Evolutionary conservation across 2,888 invertebrate species (phyloP).

Genomic region (Ophion costatus): DNA sequence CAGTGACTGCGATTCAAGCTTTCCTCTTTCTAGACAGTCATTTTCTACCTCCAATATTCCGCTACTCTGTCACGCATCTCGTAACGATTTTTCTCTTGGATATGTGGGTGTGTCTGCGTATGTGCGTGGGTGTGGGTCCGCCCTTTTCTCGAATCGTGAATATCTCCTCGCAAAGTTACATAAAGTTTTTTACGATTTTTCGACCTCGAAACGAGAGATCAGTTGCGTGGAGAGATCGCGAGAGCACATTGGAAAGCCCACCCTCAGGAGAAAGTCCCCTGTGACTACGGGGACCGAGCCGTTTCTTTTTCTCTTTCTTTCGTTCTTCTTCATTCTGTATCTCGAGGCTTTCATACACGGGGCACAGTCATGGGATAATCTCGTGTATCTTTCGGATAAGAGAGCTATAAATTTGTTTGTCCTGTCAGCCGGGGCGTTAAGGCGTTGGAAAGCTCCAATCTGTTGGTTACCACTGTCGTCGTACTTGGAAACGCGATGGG

Average conservation of each 20-base stretch:
- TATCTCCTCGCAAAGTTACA: constrained; percentile 78
- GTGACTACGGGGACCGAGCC: constrained; percentile 55
- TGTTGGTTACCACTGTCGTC: constrained; percentile 76
- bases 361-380: constrained; percentile 77
- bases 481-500: constrained; percentile 67
- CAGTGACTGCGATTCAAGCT: background rate
- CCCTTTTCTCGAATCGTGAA: constrained; percentile 54
- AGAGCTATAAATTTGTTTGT: constrained; percentile 83
- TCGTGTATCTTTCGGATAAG: constrained; percentile 82
- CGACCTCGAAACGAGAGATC: constrained; percentile 70
- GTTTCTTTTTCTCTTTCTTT: constrained; percentile 45
- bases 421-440: constrained; percentile 80
- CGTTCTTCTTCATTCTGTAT: constrained; percentile 39
- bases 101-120: constrained; percentile 65
- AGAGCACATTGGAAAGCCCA: constrained; percentile 59
- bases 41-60: constrained; percentile 57
- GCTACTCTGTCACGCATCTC: constrained; percentile 54
- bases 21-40: constrained; percentile 15
- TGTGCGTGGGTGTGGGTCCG: background rate
- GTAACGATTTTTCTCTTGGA: constrained; percentile 52
- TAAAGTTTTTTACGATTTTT: constrained; percentile 82
- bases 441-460: constrained; percentile 78
- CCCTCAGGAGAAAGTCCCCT: constrained; percentile 63
- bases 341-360: constrained; percentile 34
- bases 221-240: constrained; percentile 31